Percentiles rank a stretch among this genome's conserved stretches.
Evolutionary conservation across 2,797 vertebrate species (phyloP).

Genomic region (Onychomys torridus): DNA sequence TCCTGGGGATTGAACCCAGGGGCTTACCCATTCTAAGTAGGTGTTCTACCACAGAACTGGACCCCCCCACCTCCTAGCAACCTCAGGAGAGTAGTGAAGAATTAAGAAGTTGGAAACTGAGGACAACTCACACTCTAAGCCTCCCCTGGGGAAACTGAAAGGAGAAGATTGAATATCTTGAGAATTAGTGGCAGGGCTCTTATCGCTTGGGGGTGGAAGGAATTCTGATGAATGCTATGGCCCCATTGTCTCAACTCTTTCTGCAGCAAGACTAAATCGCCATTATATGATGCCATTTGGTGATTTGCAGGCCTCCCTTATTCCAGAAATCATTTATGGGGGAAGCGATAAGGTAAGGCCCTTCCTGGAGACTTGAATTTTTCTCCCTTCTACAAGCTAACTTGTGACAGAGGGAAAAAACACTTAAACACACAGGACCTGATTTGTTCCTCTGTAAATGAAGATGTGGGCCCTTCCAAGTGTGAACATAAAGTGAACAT

Average conservation of each 20-base stretch:
- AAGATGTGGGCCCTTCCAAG: background rate
- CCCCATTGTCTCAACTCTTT: background rate
- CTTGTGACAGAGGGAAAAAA: background rate
- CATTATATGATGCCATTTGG: background rate
- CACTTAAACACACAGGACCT: background rate
- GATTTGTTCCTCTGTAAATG: background rate
- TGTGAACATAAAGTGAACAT: background rate
- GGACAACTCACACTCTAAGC: background rate
- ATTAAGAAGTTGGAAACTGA: background rate
- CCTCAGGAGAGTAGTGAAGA: background rate
- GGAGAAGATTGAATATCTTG: background rate
- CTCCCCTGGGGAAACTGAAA: background rate
- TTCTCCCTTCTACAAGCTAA: background rate
- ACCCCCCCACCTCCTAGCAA: background rate
- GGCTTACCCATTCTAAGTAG: background rate
- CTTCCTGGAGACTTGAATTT: background rate
- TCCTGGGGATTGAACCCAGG: background rate
- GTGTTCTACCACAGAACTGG: background rate
- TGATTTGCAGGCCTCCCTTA: background rate
- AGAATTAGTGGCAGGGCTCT: background rate
- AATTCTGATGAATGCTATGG: background rate
- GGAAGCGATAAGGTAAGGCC: background rate
- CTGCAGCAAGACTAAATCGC: background rate
- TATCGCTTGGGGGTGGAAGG: background rate
- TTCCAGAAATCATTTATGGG: background rate